Evolutionary conservation across 2,113 vertebrate species (phyloP).

Genomic region (Amphiprion ocellaris): DNA sequence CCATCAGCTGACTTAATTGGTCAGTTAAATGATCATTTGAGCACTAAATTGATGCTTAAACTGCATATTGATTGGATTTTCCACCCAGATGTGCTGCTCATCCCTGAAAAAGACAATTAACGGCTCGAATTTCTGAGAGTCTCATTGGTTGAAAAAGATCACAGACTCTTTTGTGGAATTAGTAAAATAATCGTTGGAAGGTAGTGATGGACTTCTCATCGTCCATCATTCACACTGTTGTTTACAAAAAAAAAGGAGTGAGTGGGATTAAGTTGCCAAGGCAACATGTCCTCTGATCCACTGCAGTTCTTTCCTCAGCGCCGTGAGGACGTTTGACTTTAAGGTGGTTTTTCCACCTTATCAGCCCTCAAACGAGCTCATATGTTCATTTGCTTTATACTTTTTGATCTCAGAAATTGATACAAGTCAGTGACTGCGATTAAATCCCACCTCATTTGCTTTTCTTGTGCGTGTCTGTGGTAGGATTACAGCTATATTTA

Average conservation of each 20-base stretch:
- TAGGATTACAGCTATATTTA: slow-evolving; percentile 64
- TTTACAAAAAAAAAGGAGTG: slow-evolving; percentile 42
- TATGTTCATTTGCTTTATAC: slow-evolving; percentile 15
- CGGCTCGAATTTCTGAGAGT: neutral
- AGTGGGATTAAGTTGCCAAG: slow-evolving; percentile 80
- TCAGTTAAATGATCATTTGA: slow-evolving; percentile 23
- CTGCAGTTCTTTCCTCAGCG: slow-evolving; percentile 56
- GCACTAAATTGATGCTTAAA: slow-evolving; percentile 10
- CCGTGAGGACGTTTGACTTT: slow-evolving; percentile 14
- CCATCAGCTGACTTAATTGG: neutral
- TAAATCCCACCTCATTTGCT: slow-evolving; percentile 42
- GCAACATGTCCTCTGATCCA: slow-evolving; percentile 77
- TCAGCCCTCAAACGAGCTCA: slow-evolving; percentile 21
- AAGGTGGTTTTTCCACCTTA: slow-evolving; percentile 14
- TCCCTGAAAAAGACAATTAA: slow-evolving; percentile 1
- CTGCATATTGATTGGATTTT: slow-evolving; percentile 7
- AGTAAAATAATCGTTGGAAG: slow-evolving; percentile 3
- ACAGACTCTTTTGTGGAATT: neutral
- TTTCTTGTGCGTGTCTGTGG: slow-evolving; percentile 14
- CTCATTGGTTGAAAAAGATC: neutral
- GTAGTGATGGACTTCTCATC: neutral
- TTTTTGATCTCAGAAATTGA: slow-evolving; percentile 40
- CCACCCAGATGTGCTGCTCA: neutral
- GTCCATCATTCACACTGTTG: slow-evolving; percentile 43
- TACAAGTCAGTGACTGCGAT: slow-evolving; percentile 14